phyloP scores from a whole-genome alignment of 2,797 vertebrate species.

The Momotus momota region DNA sequence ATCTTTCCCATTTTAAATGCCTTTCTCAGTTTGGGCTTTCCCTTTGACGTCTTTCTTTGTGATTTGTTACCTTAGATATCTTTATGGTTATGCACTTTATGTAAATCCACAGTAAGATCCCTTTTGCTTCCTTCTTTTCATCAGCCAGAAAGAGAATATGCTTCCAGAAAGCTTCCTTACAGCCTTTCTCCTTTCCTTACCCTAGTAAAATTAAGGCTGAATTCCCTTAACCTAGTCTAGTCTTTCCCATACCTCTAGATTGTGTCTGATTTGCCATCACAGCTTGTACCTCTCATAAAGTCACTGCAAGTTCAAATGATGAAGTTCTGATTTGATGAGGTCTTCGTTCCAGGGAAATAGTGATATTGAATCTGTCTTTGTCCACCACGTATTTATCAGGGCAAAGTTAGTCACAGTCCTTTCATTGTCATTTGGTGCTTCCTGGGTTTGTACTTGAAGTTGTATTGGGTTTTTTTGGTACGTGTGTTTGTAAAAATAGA shows the following conservation, averaged over 20 bases:
- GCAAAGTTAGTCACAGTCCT: background rate
- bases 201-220: background rate
- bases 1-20: background rate
- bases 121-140: constrained; percentile 1
- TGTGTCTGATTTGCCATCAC: background rate
- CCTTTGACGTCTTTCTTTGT: background rate
- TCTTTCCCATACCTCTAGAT: background rate
- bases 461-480: background rate
- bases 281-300: background rate
- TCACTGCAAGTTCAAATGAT: background rate
- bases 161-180: background rate
- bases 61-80: background rate
- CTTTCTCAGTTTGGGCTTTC: background rate
- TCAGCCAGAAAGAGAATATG: background rate
- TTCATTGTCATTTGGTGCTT: background rate
- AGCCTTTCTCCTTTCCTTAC: background rate
- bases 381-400: background rate
- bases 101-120: background rate
- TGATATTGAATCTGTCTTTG: background rate
- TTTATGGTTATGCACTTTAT: background rate
- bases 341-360: background rate
- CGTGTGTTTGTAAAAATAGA: background rate
- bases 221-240: background rate
- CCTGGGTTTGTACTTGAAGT: background rate
- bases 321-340: background rate